These are phyloP conservation scores for Athrips mouffetella DNA, from an alignment of 2,888 invertebrate genomes.

Conservation along the genomic window DNA sequence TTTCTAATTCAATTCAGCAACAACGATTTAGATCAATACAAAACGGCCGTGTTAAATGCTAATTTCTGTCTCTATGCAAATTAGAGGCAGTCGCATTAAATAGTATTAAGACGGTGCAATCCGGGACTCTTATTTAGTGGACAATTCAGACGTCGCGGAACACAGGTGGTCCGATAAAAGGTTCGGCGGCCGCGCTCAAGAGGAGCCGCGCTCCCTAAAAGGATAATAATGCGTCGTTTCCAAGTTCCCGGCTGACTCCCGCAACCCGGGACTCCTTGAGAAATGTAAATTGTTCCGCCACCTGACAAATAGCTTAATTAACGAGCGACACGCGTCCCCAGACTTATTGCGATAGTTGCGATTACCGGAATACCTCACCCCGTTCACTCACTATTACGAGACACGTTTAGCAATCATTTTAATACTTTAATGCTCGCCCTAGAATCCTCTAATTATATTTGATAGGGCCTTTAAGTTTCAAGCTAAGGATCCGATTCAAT, in stretches of 20 bases:
- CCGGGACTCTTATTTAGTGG: conserved; percentile 74
- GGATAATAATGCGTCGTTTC: conserved; percentile 77
- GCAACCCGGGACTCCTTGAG: conserved; percentile 61
- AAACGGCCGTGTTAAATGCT: conserved; percentile 62
- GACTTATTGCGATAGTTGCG: conserved; percentile 65
- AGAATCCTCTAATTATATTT: conserved; percentile 38
- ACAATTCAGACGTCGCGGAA: conserved; percentile 75
- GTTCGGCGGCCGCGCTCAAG: conserved; percentile 59
- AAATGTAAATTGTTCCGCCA: conserved; percentile 72
- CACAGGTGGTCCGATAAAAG: conserved; percentile 77
- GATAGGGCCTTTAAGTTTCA: conserved; percentile 23
- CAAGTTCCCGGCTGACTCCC: conserved; percentile 49
- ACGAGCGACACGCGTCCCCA: conserved; percentile 65
- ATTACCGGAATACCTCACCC: conserved; percentile 52
- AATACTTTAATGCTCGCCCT: conserved; percentile 37
- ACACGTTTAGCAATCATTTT: conserved; percentile 32
- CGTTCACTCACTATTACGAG: conserved; percentile 35
- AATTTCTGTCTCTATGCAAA: conserved; percentile 66
- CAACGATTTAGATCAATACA: conserved; percentile 29
- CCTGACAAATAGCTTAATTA: conserved; percentile 78
- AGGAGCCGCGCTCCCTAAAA: conserved; percentile 76
- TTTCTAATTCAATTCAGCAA: conserved; percentile 40
- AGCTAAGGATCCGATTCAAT: conserved; percentile 25
- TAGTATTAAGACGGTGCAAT: conserved; percentile 64
- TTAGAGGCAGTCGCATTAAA: conserved; percentile 63